Conservation (phyloP, 2,113 vertebrate genomes). For the Ifrita kowaldi region DNA sequence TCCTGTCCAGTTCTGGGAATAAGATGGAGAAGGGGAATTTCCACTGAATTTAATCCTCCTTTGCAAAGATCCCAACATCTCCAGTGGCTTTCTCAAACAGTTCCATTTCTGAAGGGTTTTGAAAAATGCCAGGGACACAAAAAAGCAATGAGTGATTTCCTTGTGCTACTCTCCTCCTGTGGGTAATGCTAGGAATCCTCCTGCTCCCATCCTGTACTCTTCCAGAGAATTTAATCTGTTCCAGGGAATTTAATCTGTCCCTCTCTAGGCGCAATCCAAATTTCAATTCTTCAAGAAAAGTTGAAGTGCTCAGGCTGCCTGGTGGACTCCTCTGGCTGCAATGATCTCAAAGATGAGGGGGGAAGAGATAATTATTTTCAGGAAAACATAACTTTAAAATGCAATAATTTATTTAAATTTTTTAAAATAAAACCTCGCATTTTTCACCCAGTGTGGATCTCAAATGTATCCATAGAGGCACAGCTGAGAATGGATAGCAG, state of each 20-base stretch:
- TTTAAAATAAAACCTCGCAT: background rate
- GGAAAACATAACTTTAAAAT: background rate
- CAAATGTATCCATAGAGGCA: background rate
- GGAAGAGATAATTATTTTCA: background rate
- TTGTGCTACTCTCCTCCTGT: background rate
- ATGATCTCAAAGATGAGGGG: accelerated
- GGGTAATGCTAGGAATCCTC: background rate
- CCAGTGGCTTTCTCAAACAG: background rate
- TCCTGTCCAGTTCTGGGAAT: background rate
- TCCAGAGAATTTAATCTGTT: background rate
- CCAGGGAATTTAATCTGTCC: background rate
- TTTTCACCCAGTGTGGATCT: accelerated
- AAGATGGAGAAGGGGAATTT: background rate
- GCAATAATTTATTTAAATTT: background rate
- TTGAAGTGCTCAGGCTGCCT: background rate
- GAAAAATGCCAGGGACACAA: background rate
- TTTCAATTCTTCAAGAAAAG: background rate
- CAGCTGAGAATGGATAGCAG: background rate
- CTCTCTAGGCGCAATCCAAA: background rate
- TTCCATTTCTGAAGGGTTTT: background rate
- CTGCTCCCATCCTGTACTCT: background rate
- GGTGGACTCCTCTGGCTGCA: background rate
- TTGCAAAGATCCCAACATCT: background rate
- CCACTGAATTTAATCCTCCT: background rate
- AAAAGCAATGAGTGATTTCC: background rate